Evolutionary conservation across 2,113 vertebrate species (phyloP).

Genomic region (Clarias gariepinus): DNA sequence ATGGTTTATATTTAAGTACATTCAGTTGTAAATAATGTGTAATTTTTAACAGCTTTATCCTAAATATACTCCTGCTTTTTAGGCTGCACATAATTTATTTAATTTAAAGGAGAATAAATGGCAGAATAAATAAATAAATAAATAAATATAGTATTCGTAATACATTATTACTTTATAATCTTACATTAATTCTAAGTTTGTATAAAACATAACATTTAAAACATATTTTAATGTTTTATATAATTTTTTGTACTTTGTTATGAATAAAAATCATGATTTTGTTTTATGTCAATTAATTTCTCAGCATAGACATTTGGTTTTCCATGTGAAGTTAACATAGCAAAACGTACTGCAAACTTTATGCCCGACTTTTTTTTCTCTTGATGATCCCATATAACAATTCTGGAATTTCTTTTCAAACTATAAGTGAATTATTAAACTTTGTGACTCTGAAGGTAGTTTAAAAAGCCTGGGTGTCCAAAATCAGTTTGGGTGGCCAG

Average conservation of each 20-base stretch:
- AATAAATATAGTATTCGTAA: too few species aligned
- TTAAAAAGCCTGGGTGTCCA: neutral
- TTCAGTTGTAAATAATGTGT: neutral
- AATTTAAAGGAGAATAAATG: too few species aligned
- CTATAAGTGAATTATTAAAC: neutral
- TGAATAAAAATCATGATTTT: neutral
- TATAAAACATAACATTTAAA: too few species aligned
- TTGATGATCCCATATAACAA: too few species aligned
- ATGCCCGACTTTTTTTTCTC: neutral
- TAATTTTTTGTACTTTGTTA: neutral
- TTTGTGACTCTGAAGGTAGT: neutral
- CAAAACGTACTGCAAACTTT: neutral
- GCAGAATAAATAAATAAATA: too few species aligned
- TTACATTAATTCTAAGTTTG: too few species aligned
- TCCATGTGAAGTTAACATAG: neutral
- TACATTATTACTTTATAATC: too few species aligned
- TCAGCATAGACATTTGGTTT: neutral
- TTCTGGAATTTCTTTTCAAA: too few species aligned
- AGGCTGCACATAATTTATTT: too few species aligned
- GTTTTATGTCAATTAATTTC: neutral
- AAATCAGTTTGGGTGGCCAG: slow-evolving; percentile 40
- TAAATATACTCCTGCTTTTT: too few species aligned
- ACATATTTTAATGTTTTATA: too few species aligned
- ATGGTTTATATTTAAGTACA: neutral
- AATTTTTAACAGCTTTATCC: neutral